Base-by-base conservation (phyloP, 1,140 invertebrate genomes). In the Phenacoccus solenopsis region DNA sequence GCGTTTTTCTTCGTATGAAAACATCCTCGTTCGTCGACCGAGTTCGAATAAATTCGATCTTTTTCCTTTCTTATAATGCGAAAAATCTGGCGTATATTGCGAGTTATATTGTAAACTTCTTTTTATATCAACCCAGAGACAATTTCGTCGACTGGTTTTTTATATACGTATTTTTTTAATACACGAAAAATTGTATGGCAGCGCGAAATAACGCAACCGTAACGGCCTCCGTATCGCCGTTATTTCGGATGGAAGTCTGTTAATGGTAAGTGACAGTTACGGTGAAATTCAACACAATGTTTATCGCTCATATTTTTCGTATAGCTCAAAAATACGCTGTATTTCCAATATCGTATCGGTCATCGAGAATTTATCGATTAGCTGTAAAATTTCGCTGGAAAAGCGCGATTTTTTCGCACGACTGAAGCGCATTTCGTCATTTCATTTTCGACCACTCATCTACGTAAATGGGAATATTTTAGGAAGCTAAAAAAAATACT, bases 401-500 rank as follows among this genome's bases (percentile, higher is more conserved):
- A 49, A 4, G 38, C 16, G 38, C n/a, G n/a, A n/a, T n/a, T n/a
- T n/a, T 49, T 49, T 49, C 38, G 16, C 16, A 5, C 38, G 16
- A n/a, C n/a, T n/a, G n/a, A n/a, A n/a, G n/a, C n/a, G n/a, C n/a
- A n/a, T n/a, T n/a, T n/a, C n/a, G n/a, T n/a, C n/a, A n/a, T n/a
- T n/a, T n/a, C n/a, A n/a, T n/a, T n/a, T n/a, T n/a, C n/a, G n/a
- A n/a, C n/a, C n/a, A n/a, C n/a, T n/a, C n/a, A n/a, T n/a, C n/a
- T n/a, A 49, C 13, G 3, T n/a, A n/a, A 49, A 49, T 9, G 38
- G 20, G 20, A 49, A 49, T 49, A 49, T n/a, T 49, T 32, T 49
- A 10, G 16, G 12, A 49, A 49, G 3, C 38, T 9, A 49, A 22
- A 38, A 57, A 69, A 27, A 25, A 32, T 76, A 90, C 91, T 94